Base-by-base conservation (phyloP, 2,113 vertebrate genomes). In the Cephalopterus ornatus region DNA sequence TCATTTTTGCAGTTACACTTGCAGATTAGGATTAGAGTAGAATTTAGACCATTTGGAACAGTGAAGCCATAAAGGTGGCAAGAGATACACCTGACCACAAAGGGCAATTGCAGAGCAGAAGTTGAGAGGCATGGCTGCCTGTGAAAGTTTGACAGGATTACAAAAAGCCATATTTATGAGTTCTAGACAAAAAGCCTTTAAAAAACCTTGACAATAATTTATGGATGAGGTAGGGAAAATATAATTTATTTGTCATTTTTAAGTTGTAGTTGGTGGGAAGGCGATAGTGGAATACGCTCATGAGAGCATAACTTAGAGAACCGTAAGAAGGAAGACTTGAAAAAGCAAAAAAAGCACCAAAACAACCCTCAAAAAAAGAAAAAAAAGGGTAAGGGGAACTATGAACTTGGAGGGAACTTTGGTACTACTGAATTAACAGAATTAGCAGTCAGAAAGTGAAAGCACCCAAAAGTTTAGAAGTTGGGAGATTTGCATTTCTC, bases 371-470 rank as follows among this genome's bases (percentile, higher is more conserved):
- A 14, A 37, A 42, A 46, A 80, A 35, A 56, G 4, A n/a, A 53
- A 53, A 61, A 8, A 7, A 83, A 16, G 71, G 41, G 30, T 47
- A 93, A 88, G 59, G 37, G 76, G n/a, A 95, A 72, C 52, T 86
- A 3, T 49, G 27, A 96, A 41, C 23, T 85, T 39, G n/a, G n/a
- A 71, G 47, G 15, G 61, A 85, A 84, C 82, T 94, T 92, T 47
- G 50, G 32, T 77, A 59, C n/a, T 71, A 78, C 39, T 14, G 8
- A 32, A 8, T 79, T 79, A 91, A 73, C 87, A 73, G 76, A 91
- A 93, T 72, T 86, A 92, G 79, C 33, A 91, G 50, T 86, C 39
- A 80, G 80, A 95, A 97, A 95, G 47, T 91, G 68, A 92, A 94
- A 91, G 65, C 21, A 80, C 18, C 1, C 32, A 62, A 4, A 80